Percentiles rank a stretch among this genome's conserved stretches.
Conservation (phyloP, 2,888 invertebrate species). For the Heliconius sara region DNA sequence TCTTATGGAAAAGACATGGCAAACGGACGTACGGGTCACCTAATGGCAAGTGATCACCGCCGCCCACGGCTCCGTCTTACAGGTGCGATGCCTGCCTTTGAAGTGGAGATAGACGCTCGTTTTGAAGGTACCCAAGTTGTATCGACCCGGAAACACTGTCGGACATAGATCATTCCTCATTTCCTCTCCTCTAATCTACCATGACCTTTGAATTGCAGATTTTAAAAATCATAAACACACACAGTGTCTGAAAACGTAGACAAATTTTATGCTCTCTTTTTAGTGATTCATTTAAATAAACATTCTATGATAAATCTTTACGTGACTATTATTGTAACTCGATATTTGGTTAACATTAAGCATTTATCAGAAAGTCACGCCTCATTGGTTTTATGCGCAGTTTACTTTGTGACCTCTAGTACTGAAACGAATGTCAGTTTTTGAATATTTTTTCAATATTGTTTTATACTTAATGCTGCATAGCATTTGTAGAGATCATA, state of each 20-base stretch:
- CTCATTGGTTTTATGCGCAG: conserved; percentile 29
- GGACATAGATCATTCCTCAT: no score
- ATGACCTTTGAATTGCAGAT: not conserved
- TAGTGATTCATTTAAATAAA: not conserved
- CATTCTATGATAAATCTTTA: conserved; percentile 8
- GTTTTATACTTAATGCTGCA: not conserved
- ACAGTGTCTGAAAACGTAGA: not conserved
- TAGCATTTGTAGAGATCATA: no score
- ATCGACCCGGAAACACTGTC: no score
- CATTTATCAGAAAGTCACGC: conserved; percentile 39
- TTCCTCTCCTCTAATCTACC: no score
- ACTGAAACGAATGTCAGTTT: conserved; percentile 8
- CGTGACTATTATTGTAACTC: conserved; percentile 7
- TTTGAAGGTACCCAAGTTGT: no score
- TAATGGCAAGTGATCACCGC: no score
- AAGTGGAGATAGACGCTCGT: no score
- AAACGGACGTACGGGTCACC: no score
- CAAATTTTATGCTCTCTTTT: not conserved
- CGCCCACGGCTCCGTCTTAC: no score
- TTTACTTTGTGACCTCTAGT: conserved; percentile 28
- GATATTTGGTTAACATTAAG: conserved; percentile 24
- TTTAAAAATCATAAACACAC: not conserved
- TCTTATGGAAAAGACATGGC: no score
- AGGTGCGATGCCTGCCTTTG: no score
- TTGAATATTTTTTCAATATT: conserved; percentile 14